These are phyloP conservation scores for Drosophila mojavensis DNA, from an alignment of 1,140 invertebrate genomes.

Conservation along the genomic window DNA sequence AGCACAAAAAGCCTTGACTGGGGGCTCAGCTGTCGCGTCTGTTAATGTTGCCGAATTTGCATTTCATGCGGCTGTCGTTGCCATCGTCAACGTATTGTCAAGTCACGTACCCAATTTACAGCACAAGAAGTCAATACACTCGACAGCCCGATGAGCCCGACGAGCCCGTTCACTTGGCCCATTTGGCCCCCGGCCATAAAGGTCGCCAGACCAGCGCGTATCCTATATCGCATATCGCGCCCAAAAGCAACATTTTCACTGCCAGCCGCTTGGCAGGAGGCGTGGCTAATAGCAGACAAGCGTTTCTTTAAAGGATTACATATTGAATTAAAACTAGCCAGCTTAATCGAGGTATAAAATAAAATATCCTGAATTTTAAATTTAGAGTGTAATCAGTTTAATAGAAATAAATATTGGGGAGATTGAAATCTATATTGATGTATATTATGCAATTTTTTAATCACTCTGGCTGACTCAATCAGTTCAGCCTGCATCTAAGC, in stretches of 20 bases:
- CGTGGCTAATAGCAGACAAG: neutral
- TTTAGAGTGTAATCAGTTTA: too few species aligned
- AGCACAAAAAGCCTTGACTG: slow-evolving; percentile 30
- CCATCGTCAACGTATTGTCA: slow-evolving; percentile 69
- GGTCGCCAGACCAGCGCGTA: slow-evolving; percentile 14
- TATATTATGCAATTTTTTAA: too few species aligned
- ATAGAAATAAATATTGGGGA: too few species aligned
- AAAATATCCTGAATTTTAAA: too few species aligned
- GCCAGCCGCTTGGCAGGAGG: neutral
- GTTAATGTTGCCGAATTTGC: slow-evolving; percentile 77
- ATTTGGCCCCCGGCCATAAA: slow-evolving; percentile 13
- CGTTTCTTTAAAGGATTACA: neutral
- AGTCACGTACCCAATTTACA: slow-evolving; percentile 80
- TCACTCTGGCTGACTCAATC: too few species aligned
- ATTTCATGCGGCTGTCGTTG: slow-evolving; percentile 67
- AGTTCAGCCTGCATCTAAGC: too few species aligned
- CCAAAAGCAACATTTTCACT: slow-evolving; percentile 14
- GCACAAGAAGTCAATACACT: slow-evolving; percentile 74
- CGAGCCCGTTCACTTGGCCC: slow-evolving; percentile 1
- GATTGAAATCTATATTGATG: too few species aligned
- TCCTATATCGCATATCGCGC: slow-evolving; percentile 12
- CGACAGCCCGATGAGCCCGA: slow-evolving; percentile 26
- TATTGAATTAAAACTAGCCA: neutral
- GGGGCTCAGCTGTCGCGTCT: slow-evolving; percentile 39
- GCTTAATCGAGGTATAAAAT: neutral